phyloP scores from a whole-genome alignment of 2,797 vertebrate genomes.

The Gambelia wislizenii region DNA sequence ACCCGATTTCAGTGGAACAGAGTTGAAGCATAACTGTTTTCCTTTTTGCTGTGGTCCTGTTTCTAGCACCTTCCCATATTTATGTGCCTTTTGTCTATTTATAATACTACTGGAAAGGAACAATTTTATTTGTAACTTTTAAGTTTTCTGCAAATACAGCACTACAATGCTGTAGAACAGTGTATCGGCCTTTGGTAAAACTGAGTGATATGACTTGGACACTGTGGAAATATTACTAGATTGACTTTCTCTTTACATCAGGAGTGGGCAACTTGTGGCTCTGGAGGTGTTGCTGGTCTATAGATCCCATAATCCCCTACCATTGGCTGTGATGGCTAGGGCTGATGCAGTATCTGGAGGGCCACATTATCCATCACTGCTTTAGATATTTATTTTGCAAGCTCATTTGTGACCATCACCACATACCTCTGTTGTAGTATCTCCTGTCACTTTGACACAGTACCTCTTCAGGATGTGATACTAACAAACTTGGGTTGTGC shows the following conservation, averaged over 20 bases:
- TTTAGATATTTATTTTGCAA: constrained; percentile 61
- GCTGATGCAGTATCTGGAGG: background rate
- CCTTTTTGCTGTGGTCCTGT: constrained; percentile 83
- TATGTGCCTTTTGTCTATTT: constrained; percentile 97
- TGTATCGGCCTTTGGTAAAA: constrained; percentile 61
- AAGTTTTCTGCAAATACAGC: constrained; percentile 78
- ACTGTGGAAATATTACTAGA: constrained; percentile 58
- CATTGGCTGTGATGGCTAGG: background rate
- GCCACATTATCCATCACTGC: background rate
- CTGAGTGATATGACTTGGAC: constrained; percentile 61
- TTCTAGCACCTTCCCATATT: constrained; percentile 92
- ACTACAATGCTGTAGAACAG: constrained; percentile 79
- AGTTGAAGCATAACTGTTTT: constrained; percentile 81
- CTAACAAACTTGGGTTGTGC: background rate
- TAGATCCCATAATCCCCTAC: background rate
- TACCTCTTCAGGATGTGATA: background rate
- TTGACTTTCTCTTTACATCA: constrained; percentile 46
- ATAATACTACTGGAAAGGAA: constrained; percentile 84
- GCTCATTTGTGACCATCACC: constrained; percentile 48
- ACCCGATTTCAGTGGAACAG: constrained; percentile 81
- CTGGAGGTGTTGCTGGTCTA: background rate
- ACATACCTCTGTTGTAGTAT: constrained; percentile 24
- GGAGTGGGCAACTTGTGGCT: background rate
- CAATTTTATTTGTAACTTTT: constrained; percentile 81
- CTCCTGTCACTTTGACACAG: background rate